Percentiles rank a stretch among this genome's conserved stretches.
Evolutionary conservation across 2,797 vertebrate species (phyloP).

Genomic region (Gouania willdenowi): DNA sequence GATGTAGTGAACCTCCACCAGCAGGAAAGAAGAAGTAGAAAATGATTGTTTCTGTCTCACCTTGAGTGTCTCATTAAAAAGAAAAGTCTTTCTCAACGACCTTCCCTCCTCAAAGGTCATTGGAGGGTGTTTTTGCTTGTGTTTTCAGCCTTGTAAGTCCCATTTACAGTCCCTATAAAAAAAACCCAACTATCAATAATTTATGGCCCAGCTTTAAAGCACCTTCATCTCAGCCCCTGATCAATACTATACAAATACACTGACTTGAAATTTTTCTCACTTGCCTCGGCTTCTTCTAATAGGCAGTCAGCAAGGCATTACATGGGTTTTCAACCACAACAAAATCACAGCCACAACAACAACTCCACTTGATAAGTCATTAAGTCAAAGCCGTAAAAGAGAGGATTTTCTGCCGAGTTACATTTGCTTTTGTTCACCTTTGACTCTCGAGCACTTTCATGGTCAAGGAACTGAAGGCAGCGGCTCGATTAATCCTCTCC

Average conservation of each 20-base stretch:
- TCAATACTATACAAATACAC: constrained; percentile 26
- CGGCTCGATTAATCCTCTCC: constrained; percentile 6
- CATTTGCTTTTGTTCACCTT: constrained; percentile 20
- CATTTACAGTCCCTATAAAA: constrained; percentile 18
- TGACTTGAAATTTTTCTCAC: constrained; percentile 28
- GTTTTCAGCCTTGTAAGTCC: constrained; percentile 16
- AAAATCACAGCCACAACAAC: constrained; percentile 27
- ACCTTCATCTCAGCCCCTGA: constrained; percentile 16
- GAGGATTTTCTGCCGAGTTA: constrained; percentile 1
- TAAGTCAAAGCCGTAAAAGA: constrained; percentile 12
- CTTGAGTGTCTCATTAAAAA: background rate
- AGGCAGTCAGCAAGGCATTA: constrained; percentile 18
- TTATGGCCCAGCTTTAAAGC: constrained; percentile 12
- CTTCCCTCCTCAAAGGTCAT: background rate
- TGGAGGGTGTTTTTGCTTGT: background rate
- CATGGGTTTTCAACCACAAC: constrained; percentile 17
- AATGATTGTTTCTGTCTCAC: too few relatives aligned
- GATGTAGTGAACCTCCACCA: too few relatives aligned
- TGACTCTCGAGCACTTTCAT: constrained; percentile 23
- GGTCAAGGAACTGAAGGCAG: constrained; percentile 16
- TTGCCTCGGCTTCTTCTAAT: constrained; percentile 18
- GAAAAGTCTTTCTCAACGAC: background rate
- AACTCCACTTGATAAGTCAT: constrained; percentile 12
- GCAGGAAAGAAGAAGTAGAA: too few relatives aligned
- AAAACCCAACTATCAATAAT: constrained; percentile 16